Evolutionary conservation across 2,888 invertebrate species (phyloP).

Genomic region (Idaea straminata): DNA sequence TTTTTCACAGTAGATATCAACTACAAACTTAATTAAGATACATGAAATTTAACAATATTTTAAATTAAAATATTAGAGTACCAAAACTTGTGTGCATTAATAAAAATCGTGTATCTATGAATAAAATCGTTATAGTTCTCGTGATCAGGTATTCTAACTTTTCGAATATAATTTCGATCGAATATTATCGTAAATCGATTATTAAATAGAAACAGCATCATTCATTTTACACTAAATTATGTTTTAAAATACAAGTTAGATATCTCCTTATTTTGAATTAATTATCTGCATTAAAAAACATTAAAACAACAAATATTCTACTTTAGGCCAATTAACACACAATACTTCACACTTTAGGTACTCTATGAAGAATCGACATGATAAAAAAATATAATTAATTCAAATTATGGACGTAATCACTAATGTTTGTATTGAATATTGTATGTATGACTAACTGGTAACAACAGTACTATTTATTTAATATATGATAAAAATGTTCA

Average conservation of each 20-base stretch:
- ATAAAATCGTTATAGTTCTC: slow-evolving; percentile 4
- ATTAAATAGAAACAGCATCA: background rate
- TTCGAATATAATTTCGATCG: slow-evolving; percentile 4
- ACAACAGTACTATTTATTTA: slow-evolving; percentile 58
- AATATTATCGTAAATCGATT: slow-evolving; percentile 2
- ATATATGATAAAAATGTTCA: slow-evolving; percentile 32
- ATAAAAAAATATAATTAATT: slow-evolving; percentile 40
- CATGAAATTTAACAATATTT: background rate
- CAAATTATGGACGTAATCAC: slow-evolving; percentile 41
- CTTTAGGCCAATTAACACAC: slow-evolving; percentile 16
- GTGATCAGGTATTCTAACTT: background rate
- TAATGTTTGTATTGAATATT: slow-evolving; percentile 24
- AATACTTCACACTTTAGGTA: slow-evolving; percentile 2
- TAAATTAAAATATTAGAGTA: background rate
- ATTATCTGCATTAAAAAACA: slow-evolving; percentile 33
- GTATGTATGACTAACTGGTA: slow-evolving; percentile 62
- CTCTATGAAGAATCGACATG: slow-evolving; percentile 15
- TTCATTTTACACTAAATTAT: slow-evolving; percentile 1
- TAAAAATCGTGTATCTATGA: slow-evolving; percentile 6
- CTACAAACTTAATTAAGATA: background rate
- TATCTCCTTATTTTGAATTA: slow-evolving; percentile 44
- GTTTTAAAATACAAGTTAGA: slow-evolving; percentile 20
- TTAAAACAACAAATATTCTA: slow-evolving; percentile 15
- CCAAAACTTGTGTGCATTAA: slow-evolving; percentile 7
- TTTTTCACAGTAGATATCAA: background rate